Percentiles rank a stretch among this genome's conserved stretches.
These are phyloP conservation scores for Pardosa pseudoannulata DNA, from an alignment of 2,888 invertebrate genomes.

Conservation along the genomic window DNA sequence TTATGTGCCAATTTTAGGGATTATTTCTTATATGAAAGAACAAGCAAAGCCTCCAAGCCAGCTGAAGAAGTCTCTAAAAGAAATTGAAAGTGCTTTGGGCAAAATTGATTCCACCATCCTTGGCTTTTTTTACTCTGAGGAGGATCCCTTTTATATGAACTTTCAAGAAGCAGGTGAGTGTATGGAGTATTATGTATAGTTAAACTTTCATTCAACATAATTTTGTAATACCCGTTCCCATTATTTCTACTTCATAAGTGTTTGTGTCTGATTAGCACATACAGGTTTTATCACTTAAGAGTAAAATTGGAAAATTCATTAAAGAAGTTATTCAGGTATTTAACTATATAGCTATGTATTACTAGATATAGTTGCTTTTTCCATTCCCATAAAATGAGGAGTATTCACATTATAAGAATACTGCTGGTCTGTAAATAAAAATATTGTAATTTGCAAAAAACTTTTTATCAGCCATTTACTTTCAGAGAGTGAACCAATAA, in stretches of 20 bases:
- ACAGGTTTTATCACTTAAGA: no score
- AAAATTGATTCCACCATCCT: constrained; percentile 79
- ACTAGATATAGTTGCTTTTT: no score
- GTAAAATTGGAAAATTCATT: no score
- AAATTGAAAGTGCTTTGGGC: constrained; percentile 77
- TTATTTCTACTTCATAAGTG: not conserved
- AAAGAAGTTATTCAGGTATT: no score
- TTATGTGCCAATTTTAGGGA: constrained; percentile 78
- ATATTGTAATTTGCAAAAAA: no score
- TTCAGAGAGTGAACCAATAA: no score
- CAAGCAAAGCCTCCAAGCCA: constrained; percentile 79
- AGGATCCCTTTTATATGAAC: constrained; percentile 77
- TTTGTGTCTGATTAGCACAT: not conserved
- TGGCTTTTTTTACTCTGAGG: constrained; percentile 80
- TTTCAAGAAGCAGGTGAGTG: constrained; percentile 79
- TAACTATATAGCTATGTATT: no score
- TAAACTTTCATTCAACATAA: constrained; percentile 5
- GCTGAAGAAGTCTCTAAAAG: constrained; percentile 76
- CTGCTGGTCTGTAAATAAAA: no score
- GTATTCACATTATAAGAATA: no score
- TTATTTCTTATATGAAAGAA: constrained; percentile 80
- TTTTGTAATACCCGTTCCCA: not conserved
- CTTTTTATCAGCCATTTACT: no score
- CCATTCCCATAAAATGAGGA: no score
- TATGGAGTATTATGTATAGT: no score